Evolutionary conservation across 1,140 invertebrate species (phyloP), one percentile per base, ranked within the genome.

Genomic region (Musca vetustissima): DNA sequence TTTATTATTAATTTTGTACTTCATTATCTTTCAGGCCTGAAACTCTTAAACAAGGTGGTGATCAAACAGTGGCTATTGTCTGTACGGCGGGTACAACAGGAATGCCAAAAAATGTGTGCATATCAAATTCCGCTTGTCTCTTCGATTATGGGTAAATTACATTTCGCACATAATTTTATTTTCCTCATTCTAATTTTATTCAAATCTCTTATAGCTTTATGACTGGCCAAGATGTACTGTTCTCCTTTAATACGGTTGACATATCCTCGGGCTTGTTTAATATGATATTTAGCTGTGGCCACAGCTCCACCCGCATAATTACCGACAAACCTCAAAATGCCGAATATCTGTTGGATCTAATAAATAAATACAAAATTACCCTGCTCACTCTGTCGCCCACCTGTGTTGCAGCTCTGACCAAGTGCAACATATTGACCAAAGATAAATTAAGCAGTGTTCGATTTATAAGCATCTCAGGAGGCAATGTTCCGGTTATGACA

Each of bases 71-170:
- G 14, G 73, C 79, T 6, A 81, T 87, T 68, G 72, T 86, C 0
- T 84, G 78, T 66, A 87, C 91, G 0, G 92, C 90, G 66, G 92
- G 92, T 14, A 93, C 92, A 2, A 93, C 91, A 24, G 91, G 93
- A 49, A 76, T 88, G 15, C 91, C 93, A 0, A 94, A 94, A 83
- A 91, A 91, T 17, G 92, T 92, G 0, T 87, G 89, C 78, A 82
- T 93, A 3, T 90, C 91, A 2, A 91, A 93, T 72, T 71, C 76
- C 0, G 73, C 78, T 47, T 81, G 78, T 7, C 74, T 80, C 0
- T 78, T 79, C 50, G 79, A 80, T 65, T 79, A 78, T 64, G 79
- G 77, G 76, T 81, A 72, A 68, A 53, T 68, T 49, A 15, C 6
- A 43, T 13, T 6, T 2, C 11, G 36, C 6, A 43, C 13, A 8